Base-by-base conservation (phyloP, 92 coral and sea anemone genomes). In the Hydrozoanthus gracilis region DNA sequence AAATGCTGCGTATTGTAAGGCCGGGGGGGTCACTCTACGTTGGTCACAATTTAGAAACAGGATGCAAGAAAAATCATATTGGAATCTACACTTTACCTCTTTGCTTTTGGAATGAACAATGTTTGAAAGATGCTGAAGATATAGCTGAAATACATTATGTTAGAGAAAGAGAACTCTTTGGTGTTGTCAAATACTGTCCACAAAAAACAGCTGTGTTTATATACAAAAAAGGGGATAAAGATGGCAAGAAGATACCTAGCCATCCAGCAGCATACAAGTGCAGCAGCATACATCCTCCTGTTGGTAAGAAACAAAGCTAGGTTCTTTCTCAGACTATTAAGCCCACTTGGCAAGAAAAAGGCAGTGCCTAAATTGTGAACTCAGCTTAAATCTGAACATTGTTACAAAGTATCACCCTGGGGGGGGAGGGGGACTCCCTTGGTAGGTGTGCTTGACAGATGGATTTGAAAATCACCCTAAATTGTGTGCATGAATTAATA, bases 71-170 rank as follows among this genome's bases (percentile, higher is more conserved):
- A 66, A 70, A 20, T 3, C 93, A 90, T 71, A 87, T 90, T 39
- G 93, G 93, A 16, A 90, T 87, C 20, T 87, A 52, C 51, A 87
- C 93, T 3, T 51, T 90, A 7, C 93, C 93, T 27, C 71, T 90
- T 86, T 90, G 93, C 51, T 90, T 76, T 71, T 90, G 93, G 93
- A 90, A 83, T 79, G 93, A 90, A 67, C 85, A 87, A 47, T 90
- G 93, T 20, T 65, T 90, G 51, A 68, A 35, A 67, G 89, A 62
- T 49, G 73, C 7, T 69, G 71, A 83, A 68, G 82, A 75, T 62
- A 73, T 86, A 16, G 70, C 88, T 4, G 88, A 58, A 70, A 54
- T 90, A 49, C 76, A 87, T 76, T 90, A 90, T 62, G 58, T 90
- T 15, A 90, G 79, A 82, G 92, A 90, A 48, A 73, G 87, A 20